These are phyloP conservation scores for Cololabis saira DNA, from an alignment of 2,113 vertebrate species.

Conservation along the genomic window DNA sequence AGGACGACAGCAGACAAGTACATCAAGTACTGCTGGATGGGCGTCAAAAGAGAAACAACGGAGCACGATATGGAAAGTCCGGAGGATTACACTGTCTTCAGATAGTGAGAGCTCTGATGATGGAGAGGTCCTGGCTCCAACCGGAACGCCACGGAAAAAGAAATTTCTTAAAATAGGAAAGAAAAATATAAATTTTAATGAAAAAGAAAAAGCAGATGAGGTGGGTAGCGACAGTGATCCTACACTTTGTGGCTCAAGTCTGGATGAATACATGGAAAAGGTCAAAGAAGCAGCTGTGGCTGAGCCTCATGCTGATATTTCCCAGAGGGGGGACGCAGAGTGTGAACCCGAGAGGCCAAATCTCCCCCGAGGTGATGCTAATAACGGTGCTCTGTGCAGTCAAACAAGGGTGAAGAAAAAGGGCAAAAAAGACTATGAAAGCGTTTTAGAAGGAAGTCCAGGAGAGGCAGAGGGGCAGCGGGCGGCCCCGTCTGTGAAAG, in stretches of 20 bases:
- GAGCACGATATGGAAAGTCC: background rate
- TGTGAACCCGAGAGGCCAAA: background rate
- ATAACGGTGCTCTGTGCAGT: background rate
- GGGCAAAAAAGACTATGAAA: background rate
- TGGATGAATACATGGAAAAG: background rate
- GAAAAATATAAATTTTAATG: background rate
- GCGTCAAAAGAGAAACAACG: background rate
- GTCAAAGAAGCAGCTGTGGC: background rate
- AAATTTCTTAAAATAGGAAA: background rate
- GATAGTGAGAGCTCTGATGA: background rate
- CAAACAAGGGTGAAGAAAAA: background rate
- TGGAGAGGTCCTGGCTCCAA: background rate
- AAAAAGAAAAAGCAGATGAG: background rate
- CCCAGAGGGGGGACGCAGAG: background rate
- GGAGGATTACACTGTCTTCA: background rate
- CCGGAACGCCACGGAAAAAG: background rate
- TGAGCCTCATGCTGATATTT: background rate
- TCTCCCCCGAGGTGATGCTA: background rate
- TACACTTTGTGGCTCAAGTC: background rate
- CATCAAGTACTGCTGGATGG: too few species aligned
- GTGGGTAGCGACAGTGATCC: background rate
- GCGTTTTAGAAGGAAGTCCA: slow-evolving; percentile 4
- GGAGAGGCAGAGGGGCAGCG: background rate
- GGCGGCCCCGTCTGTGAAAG: background rate
- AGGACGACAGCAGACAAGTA: background rate